These are phyloP conservation scores for Myripristis jacobus DNA, from an alignment of 2,797 vertebrate genomes.

Conservation along the genomic window DNA sequence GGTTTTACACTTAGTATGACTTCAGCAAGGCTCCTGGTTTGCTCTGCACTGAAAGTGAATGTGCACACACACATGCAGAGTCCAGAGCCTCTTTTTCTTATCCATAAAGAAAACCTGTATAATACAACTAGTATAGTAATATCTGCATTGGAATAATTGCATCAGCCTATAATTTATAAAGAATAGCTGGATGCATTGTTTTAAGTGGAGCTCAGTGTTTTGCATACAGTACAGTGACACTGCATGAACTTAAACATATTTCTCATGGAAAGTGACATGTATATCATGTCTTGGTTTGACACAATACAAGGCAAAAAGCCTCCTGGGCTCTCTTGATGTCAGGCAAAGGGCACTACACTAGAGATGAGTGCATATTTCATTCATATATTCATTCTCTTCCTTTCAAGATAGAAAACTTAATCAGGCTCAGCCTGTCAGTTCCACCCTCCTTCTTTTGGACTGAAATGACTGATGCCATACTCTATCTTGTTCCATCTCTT, in stretches of 20 bases:
- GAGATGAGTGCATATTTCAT: neutral
- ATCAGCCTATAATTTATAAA: neutral
- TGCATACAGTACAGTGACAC: too few species aligned
- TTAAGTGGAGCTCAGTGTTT: too few species aligned
- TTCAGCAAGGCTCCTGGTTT: neutral
- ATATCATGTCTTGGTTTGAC: neutral
- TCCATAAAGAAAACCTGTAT: rapidly evolving
- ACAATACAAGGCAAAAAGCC: neutral
- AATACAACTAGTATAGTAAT: too few species aligned
- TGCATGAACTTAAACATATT: too few species aligned
- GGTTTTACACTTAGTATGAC: slow-evolving; percentile 6
- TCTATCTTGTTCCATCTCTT: neutral
- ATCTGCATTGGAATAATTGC: neutral
- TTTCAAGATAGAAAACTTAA: neutral
- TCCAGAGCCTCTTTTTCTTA: neutral
- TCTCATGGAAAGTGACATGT: too few species aligned
- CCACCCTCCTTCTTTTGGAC: neutral
- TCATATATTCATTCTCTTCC: neutral
- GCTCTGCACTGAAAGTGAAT: too few species aligned
- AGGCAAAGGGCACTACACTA: neutral
- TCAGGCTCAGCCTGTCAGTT: slow-evolving; percentile 13
- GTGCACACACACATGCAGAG: neutral
- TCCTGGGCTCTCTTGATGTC: neutral
- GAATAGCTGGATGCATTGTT: neutral
- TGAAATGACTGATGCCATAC: neutral